Percentiles rank a stretch among this genome's conserved stretches.
Evolutionary conservation across 2,113 vertebrate species (phyloP).

Genomic region (Elgaria multicarinata): DNA sequence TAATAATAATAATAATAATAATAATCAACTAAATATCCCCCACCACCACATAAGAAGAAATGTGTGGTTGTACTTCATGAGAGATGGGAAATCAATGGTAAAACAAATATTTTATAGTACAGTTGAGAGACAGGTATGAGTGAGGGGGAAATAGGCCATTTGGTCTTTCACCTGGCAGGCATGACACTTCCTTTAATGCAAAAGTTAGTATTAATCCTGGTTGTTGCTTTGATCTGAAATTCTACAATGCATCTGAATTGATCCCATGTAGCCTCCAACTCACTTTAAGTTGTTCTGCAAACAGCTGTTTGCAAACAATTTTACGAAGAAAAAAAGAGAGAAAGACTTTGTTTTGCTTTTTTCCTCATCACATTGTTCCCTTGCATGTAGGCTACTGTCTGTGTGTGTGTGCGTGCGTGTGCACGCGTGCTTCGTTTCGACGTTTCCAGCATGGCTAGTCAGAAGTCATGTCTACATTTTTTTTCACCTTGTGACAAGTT

Average conservation of each 20-base stretch:
- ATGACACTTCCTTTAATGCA: not conserved
- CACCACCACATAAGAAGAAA: not conserved
- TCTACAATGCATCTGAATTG: not conserved
- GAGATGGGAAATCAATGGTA: not conserved
- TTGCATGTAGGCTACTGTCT: not conserved
- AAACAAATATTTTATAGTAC: not conserved
- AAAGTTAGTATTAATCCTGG: not conserved
- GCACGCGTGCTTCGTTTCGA: not conserved
- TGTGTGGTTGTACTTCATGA: fast-evolving
- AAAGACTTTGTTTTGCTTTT: not conserved
- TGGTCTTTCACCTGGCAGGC: not conserved
- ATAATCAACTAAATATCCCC: not conserved
- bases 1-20: too few relatives aligned
- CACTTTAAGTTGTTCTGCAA: conserved; percentile 10
- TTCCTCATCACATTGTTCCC: not conserved
- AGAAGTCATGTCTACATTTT: not conserved
- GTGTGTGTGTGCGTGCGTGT: not conserved
- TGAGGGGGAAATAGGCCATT: not conserved
- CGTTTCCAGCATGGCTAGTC: not conserved
- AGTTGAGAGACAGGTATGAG: not conserved
- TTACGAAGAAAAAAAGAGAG: not conserved
- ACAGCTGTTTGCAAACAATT: conserved; percentile 12
- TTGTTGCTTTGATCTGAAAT: not conserved
- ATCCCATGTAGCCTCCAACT: not conserved
- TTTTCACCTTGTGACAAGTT: not conserved